Percentiles rank a stretch among this genome's conserved stretches.
Evolutionary conservation across 2,888 invertebrate species (phyloP).

Genomic region (Diarsia rubi): DNA sequence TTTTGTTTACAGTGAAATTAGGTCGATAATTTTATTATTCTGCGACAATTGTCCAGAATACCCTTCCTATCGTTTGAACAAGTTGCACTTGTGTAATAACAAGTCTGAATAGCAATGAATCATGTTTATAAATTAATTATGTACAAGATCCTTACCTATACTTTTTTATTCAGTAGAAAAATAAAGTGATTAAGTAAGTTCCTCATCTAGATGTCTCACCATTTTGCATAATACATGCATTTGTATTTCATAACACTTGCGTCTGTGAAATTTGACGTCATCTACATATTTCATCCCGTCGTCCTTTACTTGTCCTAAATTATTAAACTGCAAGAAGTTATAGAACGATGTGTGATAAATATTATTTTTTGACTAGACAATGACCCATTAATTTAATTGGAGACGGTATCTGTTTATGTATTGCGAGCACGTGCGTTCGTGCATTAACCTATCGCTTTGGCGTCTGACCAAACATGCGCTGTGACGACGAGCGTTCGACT

Average conservation of each 20-base stretch:
- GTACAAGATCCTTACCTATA: not conserved
- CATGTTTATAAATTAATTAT: not conserved
- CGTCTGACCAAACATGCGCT: slow-evolving; percentile 77
- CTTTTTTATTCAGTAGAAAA: not conserved
- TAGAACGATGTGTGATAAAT: slow-evolving; percentile 37
- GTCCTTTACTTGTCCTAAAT: slow-evolving; percentile 32
- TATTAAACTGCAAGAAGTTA: slow-evolving; percentile 18
- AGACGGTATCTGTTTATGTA: slow-evolving; percentile 42
- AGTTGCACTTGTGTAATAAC: not conserved
- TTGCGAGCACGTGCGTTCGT: slow-evolving; percentile 78
- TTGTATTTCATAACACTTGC: slow-evolving; percentile 11
- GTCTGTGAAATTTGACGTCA: slow-evolving; percentile 14
- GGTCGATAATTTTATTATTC: slow-evolving; percentile 2
- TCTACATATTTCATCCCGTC: not conserved
- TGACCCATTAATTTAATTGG: slow-evolving; percentile 63
- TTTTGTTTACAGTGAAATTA: slow-evolving; percentile 16
- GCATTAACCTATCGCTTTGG: slow-evolving; percentile 79
- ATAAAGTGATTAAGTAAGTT: not conserved
- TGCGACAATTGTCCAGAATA: slow-evolving; percentile 11
- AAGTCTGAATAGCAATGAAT: slow-evolving; percentile 9
- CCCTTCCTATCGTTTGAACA: not conserved
- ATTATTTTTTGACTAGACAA: slow-evolving; percentile 67
- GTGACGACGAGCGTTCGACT: slow-evolving; percentile 41
- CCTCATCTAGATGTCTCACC: not conserved
- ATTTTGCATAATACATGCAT: slow-evolving; percentile 8